Evolutionary conservation across 2,113 vertebrate species (phyloP), one percentile per base, ranked within the genome.

Genomic region (Paraplagusia blochii): DNA sequence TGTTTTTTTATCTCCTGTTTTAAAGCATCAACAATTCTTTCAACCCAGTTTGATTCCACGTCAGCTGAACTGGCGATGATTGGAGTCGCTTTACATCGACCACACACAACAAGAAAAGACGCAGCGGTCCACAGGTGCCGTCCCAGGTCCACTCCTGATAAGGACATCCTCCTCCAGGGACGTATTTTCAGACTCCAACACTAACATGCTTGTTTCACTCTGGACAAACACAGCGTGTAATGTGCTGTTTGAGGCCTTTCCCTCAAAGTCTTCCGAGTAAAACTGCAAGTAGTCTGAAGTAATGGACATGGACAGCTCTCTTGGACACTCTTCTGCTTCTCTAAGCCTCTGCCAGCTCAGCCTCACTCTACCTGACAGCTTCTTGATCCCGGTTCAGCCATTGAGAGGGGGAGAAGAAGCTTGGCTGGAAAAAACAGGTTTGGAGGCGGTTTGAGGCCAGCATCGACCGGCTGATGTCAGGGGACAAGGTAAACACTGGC

Each of bases 331-430:
- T 29, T 29, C 22, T 29, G 3, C 22, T 6, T 72, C 68, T 44
- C 43, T 68, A 58, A 51, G 53, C 61, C 33, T 47, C 38, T 72
- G 78, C 83, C 83, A 87, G 62, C 44, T 52, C 65, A 82, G 82
- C 66, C 69, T 81, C 83, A 72, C 45, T 29, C 57, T 74, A 72
- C 76, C 83, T 83, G 85, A 89, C 88, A 89, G 82, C 63, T 87
- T 88, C 75, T 87, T 88, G 88, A 86, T 82, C 76, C 69, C 2
- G 35, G 61, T 79, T 83, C 82, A 87, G 79, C 80, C 76, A 82
- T 83, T 82, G 80, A 82, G 74, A 74, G 63, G 69, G 55, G 68
- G 70, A 72, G 57, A 83, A 76, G 72, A 75, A 75, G 52, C 17
- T 75, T 84, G 84, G 81, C 84, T 69, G 68, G 67, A 80, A 77